Evolutionary conservation across 2,797 vertebrate genomes (phyloP).

Genomic region (Vultur gryphus): DNA sequence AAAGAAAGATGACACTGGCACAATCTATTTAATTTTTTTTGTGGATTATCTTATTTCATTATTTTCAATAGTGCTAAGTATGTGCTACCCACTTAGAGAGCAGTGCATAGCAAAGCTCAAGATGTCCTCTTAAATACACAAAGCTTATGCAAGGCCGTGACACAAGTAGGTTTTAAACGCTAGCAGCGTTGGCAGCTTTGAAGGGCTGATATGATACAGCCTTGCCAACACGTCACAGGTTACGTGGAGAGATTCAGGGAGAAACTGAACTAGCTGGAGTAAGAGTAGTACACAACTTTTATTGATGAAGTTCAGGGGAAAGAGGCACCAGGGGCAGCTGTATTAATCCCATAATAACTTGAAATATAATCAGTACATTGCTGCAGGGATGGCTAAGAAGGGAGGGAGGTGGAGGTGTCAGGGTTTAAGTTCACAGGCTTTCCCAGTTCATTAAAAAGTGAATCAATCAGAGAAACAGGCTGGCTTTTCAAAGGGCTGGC

Average conservation of each 20-base stretch:
- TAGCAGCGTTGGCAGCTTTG: conserved; percentile 34
- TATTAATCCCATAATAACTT: conserved; percentile 63
- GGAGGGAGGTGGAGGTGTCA: conserved; percentile 36
- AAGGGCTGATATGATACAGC: conserved; percentile 29
- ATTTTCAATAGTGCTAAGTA: conserved; percentile 33
- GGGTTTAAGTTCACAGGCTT: conserved; percentile 64
- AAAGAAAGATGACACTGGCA: not conserved
- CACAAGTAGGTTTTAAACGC: conserved; percentile 31
- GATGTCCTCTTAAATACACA: conserved; percentile 42
- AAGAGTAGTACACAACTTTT: conserved; percentile 43
- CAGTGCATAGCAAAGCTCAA: not conserved
- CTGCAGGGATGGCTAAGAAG: conserved; percentile 25
- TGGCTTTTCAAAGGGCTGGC: conserved; percentile 68
- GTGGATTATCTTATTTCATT: conserved; percentile 57
- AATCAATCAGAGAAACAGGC: conserved; percentile 64
- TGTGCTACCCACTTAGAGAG: not conserved
- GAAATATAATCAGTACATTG: conserved; percentile 56
- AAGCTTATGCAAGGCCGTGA: conserved; percentile 22
- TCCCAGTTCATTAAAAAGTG: conserved; percentile 68
- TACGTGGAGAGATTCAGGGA: not conserved
- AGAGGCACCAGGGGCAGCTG: conserved; percentile 28
- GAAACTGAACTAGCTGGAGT: conserved; percentile 35
- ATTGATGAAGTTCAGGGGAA: conserved; percentile 56
- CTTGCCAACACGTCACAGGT: conserved; percentile 32
- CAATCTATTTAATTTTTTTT: not conserved